Evolutionary conservation across 2,888 invertebrate genomes (phyloP).

Genomic region (Drosophila paranaensis): DNA sequence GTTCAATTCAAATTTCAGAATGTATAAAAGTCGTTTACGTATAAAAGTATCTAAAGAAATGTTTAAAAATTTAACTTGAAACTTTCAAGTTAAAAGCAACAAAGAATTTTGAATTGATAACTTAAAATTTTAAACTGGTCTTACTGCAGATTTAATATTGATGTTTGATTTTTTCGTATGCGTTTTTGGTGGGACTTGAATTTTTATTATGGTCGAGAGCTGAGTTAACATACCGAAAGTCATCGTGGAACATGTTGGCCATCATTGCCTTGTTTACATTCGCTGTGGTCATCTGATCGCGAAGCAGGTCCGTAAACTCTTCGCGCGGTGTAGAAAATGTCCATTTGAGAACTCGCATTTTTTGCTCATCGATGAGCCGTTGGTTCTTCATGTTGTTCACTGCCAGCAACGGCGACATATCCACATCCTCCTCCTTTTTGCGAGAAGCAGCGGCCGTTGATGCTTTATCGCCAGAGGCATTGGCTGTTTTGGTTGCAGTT

Average conservation of each 20-base stretch:
- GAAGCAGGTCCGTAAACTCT: conserved; percentile 96
- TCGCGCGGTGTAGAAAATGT: conserved; percentile 96
- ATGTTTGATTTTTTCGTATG: neutral
- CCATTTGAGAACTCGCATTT: conserved; percentile 96
- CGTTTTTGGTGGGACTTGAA: neutral
- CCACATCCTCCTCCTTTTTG: conserved; percentile 95
- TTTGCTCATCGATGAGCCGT: conserved; percentile 96
- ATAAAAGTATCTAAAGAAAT: neutral
- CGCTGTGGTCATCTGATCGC: conserved; percentile 95
- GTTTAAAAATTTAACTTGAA: neutral
- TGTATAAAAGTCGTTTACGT: neutral
- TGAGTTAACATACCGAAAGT: conserved; percentile 88
- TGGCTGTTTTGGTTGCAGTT: conserved; percentile 45
- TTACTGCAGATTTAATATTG: neutral
- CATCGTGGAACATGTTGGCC: conserved; percentile 96
- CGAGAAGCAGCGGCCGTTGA: conserved; percentile 84
- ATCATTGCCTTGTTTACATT: conserved; percentile 94
- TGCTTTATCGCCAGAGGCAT: conserved; percentile 47
- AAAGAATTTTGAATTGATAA: neutral
- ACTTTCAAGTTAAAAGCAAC: too few species aligned
- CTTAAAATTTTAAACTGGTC: neutral
- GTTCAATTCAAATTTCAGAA: neutral
- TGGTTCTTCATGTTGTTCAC: conserved; percentile 96
- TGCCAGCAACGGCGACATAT: conserved; percentile 91
- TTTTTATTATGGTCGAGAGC: neutral